These are phyloP conservation scores for Uloborus diversus DNA, from an alignment of 1,140 invertebrate genomes.

Conservation along the genomic window DNA sequence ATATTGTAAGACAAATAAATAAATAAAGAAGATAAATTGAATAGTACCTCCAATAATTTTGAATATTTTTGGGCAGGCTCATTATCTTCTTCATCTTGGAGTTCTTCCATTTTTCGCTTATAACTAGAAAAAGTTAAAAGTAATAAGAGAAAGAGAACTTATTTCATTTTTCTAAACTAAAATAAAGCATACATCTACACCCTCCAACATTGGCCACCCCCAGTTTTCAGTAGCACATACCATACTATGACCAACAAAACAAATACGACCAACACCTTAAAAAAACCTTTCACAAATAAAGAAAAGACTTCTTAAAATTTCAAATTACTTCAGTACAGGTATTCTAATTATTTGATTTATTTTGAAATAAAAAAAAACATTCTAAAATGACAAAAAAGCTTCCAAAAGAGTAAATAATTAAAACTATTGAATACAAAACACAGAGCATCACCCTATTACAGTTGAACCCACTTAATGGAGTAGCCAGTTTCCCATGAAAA, in stretches of 20 bases:
- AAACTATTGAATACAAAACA: no score
- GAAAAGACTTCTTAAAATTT: not conserved
- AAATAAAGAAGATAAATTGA: not conserved
- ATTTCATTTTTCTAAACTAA: no score
- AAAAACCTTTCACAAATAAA: not conserved
- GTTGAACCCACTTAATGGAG: no score
- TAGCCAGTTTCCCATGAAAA: no score
- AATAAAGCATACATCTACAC: not conserved
- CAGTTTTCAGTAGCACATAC: not conserved
- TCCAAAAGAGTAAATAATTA: no score
- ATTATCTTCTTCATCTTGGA: conserved; percentile 62
- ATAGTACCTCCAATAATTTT: conserved; percentile 58
- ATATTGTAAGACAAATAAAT: not conserved
- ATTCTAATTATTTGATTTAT: no score
- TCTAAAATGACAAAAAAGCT: no score
- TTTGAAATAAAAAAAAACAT: no score
- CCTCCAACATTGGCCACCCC: no score
- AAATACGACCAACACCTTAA: not conserved
- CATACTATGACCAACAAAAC: not conserved
- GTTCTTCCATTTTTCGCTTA: conserved; percentile 62
- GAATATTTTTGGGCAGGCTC: conserved; percentile 59
- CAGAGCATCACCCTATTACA: no score
- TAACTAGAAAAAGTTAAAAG: conserved; percentile 62
- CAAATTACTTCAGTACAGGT: no score
- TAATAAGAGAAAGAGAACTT: no score